phyloP scores from a whole-genome alignment of 1,140 invertebrate species.

The Semibalanus balanoides region DNA sequence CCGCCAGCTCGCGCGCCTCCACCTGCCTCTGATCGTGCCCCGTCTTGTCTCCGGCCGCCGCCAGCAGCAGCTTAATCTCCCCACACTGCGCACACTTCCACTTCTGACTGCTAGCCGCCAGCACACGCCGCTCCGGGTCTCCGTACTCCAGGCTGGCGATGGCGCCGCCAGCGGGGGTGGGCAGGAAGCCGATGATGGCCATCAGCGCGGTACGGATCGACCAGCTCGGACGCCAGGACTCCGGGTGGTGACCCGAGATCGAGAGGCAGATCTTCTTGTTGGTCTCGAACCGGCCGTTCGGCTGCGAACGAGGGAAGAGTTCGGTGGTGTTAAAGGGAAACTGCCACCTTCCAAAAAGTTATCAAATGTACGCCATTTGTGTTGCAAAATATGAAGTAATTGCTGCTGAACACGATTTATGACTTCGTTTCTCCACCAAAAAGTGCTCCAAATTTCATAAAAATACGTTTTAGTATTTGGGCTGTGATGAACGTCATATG shows the following conservation, averaged over 20 bases:
- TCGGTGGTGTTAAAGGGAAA: too few relatives aligned
- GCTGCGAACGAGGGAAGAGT: conserved; percentile 37
- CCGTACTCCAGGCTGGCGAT: conserved; percentile 82
- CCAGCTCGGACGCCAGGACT: conserved; percentile 95
- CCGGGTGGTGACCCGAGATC: conserved; percentile 93
- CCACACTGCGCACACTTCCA: conserved; percentile 13
- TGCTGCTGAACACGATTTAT: too few relatives aligned
- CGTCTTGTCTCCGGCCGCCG: background rate
- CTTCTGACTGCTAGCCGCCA: conserved; percentile 55
- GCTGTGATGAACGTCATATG: too few relatives aligned
- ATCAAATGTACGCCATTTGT: too few relatives aligned
- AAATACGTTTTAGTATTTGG: too few relatives aligned
- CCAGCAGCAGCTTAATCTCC: conserved; percentile 10
- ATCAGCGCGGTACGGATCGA: conserved; percentile 84
- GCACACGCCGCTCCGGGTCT: conserved; percentile 56
- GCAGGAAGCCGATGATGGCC: conserved; percentile 90
- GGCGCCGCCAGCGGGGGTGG: conserved; percentile 68
- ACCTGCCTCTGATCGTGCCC: conserved; percentile 7
- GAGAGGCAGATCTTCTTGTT: conserved; percentile 93
- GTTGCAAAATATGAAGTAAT: too few relatives aligned
- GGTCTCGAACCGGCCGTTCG: conserved; percentile 86
- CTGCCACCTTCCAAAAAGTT: too few relatives aligned
- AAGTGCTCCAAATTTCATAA: too few relatives aligned
- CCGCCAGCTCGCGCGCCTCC: conserved; percentile 8
- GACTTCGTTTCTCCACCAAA: too few relatives aligned